phyloP scores from a whole-genome alignment of 2,888 invertebrate genomes.

The Scaptomyza parva region DNA sequence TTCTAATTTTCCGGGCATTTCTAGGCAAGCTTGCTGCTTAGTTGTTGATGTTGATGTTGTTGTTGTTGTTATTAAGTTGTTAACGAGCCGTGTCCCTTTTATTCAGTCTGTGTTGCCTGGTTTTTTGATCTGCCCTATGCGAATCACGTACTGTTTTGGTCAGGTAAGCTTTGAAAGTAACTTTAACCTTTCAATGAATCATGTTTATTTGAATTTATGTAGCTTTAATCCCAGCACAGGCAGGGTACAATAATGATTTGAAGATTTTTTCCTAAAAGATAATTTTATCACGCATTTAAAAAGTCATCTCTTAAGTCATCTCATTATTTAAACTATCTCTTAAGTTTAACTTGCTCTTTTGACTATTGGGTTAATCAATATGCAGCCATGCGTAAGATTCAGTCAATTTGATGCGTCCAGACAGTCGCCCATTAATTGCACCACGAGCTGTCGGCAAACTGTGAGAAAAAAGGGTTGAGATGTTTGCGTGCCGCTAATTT shows the following conservation, averaged over 20 bases:
- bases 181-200: conserved; percentile 36
- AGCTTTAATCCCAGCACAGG: conserved; percentile 2
- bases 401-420: conserved; percentile 18
- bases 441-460: conserved; percentile 29
- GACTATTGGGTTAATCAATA: conserved; percentile 28
- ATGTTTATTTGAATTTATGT: conserved; percentile 12
- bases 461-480: conserved; percentile 51
- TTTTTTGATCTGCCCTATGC: conserved; percentile 42
- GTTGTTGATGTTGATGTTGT: conserved; percentile 31
- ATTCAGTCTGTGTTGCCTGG: neutral
- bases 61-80: conserved; percentile 53
- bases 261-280: neutral
- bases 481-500: conserved; percentile 16
- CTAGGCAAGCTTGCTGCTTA: neutral
- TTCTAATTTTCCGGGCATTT: conserved; percentile 31
- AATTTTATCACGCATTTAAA: neutral
- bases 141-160: conserved; percentile 43
- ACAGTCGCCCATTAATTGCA: conserved; percentile 54
- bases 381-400: conserved; percentile 27
- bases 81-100: conserved; percentile 40
- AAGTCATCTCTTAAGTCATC: neutral
- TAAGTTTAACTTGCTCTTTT: neutral
- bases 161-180: conserved; percentile 22
- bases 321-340: neutral
- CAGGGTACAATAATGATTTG: too few relatives aligned